Base-by-base conservation (phyloP, 2,113 vertebrate genomes). In the Chaetodon auriga region DNA sequence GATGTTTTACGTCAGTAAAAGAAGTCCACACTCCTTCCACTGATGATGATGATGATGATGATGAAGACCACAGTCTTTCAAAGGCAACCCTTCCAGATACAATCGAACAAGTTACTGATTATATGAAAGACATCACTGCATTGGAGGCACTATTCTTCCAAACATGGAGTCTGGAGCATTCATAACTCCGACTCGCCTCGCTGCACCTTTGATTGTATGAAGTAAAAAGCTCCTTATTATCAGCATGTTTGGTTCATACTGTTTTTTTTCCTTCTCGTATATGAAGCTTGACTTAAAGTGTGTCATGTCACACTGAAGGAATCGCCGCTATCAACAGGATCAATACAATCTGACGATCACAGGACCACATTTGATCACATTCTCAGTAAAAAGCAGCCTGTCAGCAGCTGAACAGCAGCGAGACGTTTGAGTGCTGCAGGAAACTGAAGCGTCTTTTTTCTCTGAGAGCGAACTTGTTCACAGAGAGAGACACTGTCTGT, bases 401-500 rank as follows among this genome's bases (percentile, higher is more conserved):
- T n/a, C 54, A 55, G 54, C n/a, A 21, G 66, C 23, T 8, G 46
- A 11, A 0, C 16, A 51, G 18, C 55, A 19, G 66, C 57, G 19
- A 46, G 48, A 11, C 35, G 5, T 79, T 79, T 25, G 10, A 2
- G 58, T 73, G 75, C 75, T 45, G 75, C 75, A 41, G 75, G 62
- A 77, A 55, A 66, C 75, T 57, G 62, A 66, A 55, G 62, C 49
- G 38, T 76, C 61, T 68, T 23, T 53, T 41, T 21, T 7, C 60
- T 21, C 35, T 62, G 66, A 15, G 72, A 72, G 71, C 46, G 23
- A 68, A 84, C 69, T 68, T 77, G 12, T 3, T 66, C 62, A 82
- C 23, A 54, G 15, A 80, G 72, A 66, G 61, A 60, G 75, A 66
- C 41, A 66, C 18, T 46, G 45, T 10, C n/a, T 53, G 14, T 70